Evolutionary conservation across 1,140 invertebrate genomes (phyloP), one percentile per base, ranked within the genome.

Genomic region (Zelostemma sp.): DNA sequence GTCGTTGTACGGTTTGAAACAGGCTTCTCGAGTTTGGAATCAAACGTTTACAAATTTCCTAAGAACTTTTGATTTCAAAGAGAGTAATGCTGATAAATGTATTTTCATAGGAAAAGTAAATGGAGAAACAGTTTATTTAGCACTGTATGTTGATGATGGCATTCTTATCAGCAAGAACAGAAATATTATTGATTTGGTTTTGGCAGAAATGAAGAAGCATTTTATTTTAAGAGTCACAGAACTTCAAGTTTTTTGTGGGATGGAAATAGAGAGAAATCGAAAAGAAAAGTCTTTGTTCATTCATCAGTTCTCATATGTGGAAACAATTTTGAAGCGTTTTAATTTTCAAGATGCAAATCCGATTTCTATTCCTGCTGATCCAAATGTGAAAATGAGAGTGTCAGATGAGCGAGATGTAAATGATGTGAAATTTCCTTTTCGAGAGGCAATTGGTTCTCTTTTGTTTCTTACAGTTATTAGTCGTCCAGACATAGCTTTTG

Each of bases 401-500:
- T 57, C 59, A 66, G 35, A 56, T 25, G 47, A 28, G 14, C 46
- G 63, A 46, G 16, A 48, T 40, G 31, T 48, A 21, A 31, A 51
- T 33, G 56, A 53, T 9, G 41, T 48, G 45, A 76, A 55, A 35
- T 64, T 63, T 53, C 64, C 64, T 9, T 85, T 75, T 55, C 63
- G 72, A 33, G 65, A 35, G 11, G 33, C 33, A 2, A n/a, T 35
- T 35, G 80, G 81, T 2, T 73, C 74, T 47, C 63, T 87, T 12
- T 63, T 85, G 54, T 86, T 85, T 68, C 33, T 81, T 1, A 47
- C 80, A 16, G 50, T 64, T 16, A 62, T 72, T 1, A 77, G 80
- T 14, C 56, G 83, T 28, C 80, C 80, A 9, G 84, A 87, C 60
- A 75, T 86, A 12, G 48, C 77, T 6, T 85, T 72, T 62, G 76